phyloP scores from a whole-genome alignment of 2,797 vertebrate species.

The Perdix hodgsoniae region DNA sequence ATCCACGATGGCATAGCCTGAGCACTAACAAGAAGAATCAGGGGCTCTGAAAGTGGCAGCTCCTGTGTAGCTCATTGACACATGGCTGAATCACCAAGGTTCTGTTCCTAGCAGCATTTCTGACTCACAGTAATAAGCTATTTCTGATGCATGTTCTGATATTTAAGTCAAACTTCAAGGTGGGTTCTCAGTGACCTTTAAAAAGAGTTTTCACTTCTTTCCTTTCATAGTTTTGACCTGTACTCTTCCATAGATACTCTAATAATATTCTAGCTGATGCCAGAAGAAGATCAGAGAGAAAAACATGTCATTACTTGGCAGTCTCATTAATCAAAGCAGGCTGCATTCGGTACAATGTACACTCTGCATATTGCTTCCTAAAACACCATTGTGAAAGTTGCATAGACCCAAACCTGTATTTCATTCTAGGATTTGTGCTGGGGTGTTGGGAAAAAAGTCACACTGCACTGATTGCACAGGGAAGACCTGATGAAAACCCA shows the following conservation, averaged over 20 bases:
- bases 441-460: background rate
- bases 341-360: background rate
- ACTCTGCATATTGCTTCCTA: background rate
- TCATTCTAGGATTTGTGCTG: background rate
- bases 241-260: background rate
- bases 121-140: background rate
- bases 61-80: background rate
- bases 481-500: background rate
- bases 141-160: background rate
- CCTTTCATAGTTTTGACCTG: background rate
- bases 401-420: background rate
- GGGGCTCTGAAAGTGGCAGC: background rate
- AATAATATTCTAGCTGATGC: background rate
- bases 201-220: background rate
- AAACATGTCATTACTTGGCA: background rate
- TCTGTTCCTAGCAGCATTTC: background rate
- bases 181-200: background rate
- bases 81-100: background rate
- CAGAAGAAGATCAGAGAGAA: background rate
- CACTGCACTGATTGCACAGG: background rate
- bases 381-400: background rate
- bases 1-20: background rate
- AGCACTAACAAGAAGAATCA: background rate
- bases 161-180: background rate
- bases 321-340: background rate